These are phyloP conservation scores for Ailurus styani DNA, from an alignment of 2,113 vertebrate species.

Conservation along the genomic window DNA sequence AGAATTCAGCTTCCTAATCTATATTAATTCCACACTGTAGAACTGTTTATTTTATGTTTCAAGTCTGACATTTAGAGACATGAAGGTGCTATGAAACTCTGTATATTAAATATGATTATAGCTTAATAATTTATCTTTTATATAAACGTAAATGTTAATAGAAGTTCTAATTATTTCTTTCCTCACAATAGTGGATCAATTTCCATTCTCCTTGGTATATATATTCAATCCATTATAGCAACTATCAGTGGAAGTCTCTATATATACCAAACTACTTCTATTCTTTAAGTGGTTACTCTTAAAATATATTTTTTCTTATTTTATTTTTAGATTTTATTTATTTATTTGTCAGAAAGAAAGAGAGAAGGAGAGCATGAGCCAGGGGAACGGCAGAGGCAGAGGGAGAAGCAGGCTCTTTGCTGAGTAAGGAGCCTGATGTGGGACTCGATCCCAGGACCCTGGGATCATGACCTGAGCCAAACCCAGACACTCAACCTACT, in stretches of 20 bases:
- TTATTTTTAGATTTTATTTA: not conserved
- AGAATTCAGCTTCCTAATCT: not conserved
- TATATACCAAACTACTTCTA: not conserved
- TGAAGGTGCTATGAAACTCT: not conserved
- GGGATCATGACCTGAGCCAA: too few species aligned
- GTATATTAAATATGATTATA: not conserved
- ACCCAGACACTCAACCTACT: too few species aligned
- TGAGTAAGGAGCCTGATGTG: too few species aligned
- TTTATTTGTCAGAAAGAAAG: not conserved
- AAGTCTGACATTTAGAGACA: not conserved
- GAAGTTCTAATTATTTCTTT: not conserved
- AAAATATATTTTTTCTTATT: not conserved
- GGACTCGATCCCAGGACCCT: too few species aligned
- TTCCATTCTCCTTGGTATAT: not conserved
- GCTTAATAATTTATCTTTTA: not conserved
- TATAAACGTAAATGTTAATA: not conserved
- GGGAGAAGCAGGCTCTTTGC: too few species aligned
- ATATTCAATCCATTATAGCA: not conserved
- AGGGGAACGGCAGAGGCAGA: too few species aligned
- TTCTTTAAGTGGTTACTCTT: not conserved
- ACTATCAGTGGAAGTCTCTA: not conserved
- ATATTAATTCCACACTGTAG: not conserved
- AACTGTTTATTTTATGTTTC: not conserved
- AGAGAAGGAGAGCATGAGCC: too few species aligned
- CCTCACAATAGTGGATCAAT: not conserved